Evolutionary conservation across 2,797 vertebrate species (phyloP).

Genomic region (Acropternis orthonyx): DNA sequence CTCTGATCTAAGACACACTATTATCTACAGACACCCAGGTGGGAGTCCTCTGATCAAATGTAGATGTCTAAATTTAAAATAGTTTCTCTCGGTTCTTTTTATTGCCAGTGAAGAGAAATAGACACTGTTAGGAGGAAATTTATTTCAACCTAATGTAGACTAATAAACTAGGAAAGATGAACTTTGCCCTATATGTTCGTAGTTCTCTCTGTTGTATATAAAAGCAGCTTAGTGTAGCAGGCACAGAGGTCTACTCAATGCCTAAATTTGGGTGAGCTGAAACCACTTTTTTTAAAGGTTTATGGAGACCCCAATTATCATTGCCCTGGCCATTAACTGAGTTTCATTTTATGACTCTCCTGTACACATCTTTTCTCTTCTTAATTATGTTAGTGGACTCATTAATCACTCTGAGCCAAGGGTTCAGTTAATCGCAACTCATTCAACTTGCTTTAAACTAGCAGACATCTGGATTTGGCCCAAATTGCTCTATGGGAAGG

Average conservation of each 20-base stretch:
- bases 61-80: conserved; percentile 45
- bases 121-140: not conserved
- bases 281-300: not conserved
- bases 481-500: not conserved
- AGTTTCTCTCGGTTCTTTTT: conserved; percentile 25
- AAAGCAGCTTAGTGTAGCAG: not conserved
- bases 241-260: not conserved
- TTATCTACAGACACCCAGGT: conserved; percentile 52
- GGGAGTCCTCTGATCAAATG: conserved; percentile 42
- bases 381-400: not conserved
- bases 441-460: not conserved
- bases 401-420: not conserved
- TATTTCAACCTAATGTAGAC: not conserved
- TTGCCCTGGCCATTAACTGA: not conserved
- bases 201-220: not conserved
- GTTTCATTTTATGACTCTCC: not conserved
- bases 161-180: conserved; percentile 41
- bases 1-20: conserved; percentile 30
- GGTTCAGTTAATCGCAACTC: not conserved
- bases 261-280: not conserved
- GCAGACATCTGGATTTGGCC: not conserved
- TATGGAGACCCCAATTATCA: not conserved
- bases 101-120: conserved; percentile 3
- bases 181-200: not conserved
- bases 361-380: not conserved